Conservation (phyloP, 2,888 invertebrate genomes). For the Malacosoma neustria region DNA sequence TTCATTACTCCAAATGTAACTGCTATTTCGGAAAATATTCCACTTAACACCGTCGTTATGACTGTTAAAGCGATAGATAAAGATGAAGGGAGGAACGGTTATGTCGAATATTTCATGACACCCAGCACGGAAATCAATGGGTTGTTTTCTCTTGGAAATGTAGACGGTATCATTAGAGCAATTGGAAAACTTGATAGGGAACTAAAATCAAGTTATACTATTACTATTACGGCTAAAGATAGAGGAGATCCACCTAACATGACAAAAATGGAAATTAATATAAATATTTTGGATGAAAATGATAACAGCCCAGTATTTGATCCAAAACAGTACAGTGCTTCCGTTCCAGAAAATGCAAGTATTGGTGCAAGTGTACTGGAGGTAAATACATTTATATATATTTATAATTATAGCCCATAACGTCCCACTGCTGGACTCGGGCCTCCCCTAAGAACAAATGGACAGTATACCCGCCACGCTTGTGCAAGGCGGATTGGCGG, state of each 20-base stretch:
- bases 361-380: constrained; percentile 93
- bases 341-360: constrained; percentile 94
- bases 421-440: too few species aligned
- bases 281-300: constrained; percentile 89
- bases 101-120: constrained; percentile 89
- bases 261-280: constrained; percentile 79
- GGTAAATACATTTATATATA: too few species aligned
- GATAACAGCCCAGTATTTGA: constrained; percentile 93
- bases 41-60: constrained; percentile 90
- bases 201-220: constrained; percentile 81
- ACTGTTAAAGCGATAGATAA: constrained; percentile 91
- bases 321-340: constrained; percentile 91
- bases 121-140: constrained; percentile 78
- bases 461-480: too few species aligned
- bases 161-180: constrained; percentile 90
- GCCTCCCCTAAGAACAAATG: too few species aligned
- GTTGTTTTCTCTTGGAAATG: constrained; percentile 87
- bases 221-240: constrained; percentile 89
- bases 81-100: constrained; percentile 93
- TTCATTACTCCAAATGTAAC: constrained; percentile 88
- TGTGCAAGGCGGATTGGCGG: too few species aligned
- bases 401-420: too few species aligned
- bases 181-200: constrained; percentile 92
- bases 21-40: constrained; percentile 88
- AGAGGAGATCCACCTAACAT: constrained; percentile 88